Evolutionary conservation across 1,140 invertebrate genomes (phyloP).

Genomic region (Drosophila arizonae): DNA sequence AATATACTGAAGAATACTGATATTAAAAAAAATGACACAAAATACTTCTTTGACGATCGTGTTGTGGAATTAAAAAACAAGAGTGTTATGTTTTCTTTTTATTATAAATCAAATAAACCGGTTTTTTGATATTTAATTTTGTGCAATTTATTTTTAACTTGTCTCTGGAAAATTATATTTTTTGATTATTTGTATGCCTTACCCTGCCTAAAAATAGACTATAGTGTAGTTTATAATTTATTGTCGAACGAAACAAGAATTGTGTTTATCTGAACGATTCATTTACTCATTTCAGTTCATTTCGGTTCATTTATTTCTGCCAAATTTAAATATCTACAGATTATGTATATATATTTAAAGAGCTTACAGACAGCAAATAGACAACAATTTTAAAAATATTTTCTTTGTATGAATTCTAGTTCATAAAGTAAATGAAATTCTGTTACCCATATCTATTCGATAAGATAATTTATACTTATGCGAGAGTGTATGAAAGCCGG

Average conservation of each 20-base stretch:
- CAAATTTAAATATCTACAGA: constrained; percentile 1
- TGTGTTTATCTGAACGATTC: neutral
- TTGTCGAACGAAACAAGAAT: neutral
- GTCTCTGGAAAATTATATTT: neutral
- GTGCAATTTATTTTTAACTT: neutral
- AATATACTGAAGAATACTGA: neutral
- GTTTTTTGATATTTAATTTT: too few relatives aligned
- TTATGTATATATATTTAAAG: constrained; percentile 4
- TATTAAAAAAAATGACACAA: neutral
- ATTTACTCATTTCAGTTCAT: too few relatives aligned
- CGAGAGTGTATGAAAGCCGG: constrained; percentile 2
- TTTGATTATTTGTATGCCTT: neutral
- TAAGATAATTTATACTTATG: neutral
- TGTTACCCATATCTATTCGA: neutral
- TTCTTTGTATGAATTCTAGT: neutral
- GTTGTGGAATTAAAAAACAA: too few relatives aligned
- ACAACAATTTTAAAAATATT: too few relatives aligned
- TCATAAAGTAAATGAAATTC: neutral
- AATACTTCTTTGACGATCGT: neutral
- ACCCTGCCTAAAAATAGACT: neutral
- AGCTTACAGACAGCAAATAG: neutral
- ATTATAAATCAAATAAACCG: too few relatives aligned
- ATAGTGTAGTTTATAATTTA: neutral
- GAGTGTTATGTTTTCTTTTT: too few relatives aligned
- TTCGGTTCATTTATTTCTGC: neutral